These are phyloP conservation scores for Ceratothoa steindachneri DNA, from an alignment of 2,888 invertebrate species.

Conservation along the genomic window DNA sequence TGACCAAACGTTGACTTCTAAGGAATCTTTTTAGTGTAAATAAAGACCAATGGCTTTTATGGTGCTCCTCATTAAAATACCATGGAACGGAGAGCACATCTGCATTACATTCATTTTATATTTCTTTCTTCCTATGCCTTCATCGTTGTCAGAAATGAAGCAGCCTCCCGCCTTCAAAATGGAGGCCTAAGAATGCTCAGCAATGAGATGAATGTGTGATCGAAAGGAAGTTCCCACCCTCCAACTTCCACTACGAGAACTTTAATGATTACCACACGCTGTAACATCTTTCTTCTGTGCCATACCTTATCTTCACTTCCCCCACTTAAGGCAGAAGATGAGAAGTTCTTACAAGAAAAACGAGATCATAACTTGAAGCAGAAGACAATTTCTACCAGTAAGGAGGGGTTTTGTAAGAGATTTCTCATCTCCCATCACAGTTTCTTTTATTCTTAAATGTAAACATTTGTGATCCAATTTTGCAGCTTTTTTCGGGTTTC, in stretches of 20 bases:
- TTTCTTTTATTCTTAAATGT: no score
- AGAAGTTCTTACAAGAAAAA: not conserved
- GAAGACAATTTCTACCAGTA: not conserved
- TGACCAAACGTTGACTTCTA: no score
- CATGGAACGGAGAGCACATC: no score
- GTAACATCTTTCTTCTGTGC: not conserved
- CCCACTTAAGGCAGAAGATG: not conserved
- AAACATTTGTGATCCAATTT: not conserved
- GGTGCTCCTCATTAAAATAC: no score
- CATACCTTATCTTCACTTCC: not conserved
- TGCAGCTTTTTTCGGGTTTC: not conserved
- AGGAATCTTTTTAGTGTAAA: no score
- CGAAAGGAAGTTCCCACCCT: not conserved
- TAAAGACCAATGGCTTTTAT: no score
- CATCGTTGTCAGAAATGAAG: constrained; percentile 48
- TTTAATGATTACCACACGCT: not conserved
- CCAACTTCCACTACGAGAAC: not conserved
- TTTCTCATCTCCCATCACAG: not conserved
- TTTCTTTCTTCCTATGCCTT: no score
- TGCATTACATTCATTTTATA: no score
- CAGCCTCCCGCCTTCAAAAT: constrained; percentile 47
- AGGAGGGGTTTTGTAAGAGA: not conserved
- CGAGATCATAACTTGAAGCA: not conserved
- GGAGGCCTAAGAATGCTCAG: constrained; percentile 44
- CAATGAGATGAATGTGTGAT: constrained; percentile 44